A percentile compares a stretch with the other conserved stretches of the same genome.
These are phyloP conservation scores for Drosophila nigricruria DNA, from an alignment of 2,888 invertebrate species.

Conservation along the genomic window DNA sequence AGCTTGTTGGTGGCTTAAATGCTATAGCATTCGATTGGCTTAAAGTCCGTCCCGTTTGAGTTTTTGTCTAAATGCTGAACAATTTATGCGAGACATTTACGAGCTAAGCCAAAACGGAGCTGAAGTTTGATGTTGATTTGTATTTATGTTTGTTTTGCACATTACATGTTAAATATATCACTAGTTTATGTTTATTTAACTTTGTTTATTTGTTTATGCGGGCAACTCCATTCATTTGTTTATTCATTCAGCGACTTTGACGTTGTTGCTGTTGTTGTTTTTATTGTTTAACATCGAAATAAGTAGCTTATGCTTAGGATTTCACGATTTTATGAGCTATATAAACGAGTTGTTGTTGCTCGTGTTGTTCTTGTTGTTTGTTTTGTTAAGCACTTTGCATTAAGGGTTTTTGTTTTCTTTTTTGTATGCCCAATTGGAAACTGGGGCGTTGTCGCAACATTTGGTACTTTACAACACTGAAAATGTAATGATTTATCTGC, in stretches of 20 bases:
- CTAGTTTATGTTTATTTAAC: conserved; percentile 72
- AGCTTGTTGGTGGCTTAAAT: conserved; percentile 25
- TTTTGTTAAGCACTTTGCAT: conserved; percentile 40
- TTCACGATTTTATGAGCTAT: conserved; percentile 54
- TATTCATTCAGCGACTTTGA: conserved; percentile 34
- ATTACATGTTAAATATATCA: conserved; percentile 68
- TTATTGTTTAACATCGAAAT: conserved; percentile 39
- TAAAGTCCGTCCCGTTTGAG: conserved; percentile 34
- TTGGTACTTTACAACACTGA: conserved; percentile 33
- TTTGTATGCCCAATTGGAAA: conserved; percentile 15
- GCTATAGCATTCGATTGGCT: conserved; percentile 24
- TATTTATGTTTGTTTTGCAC: conserved; percentile 67
- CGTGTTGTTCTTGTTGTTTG: conserved; percentile 7
- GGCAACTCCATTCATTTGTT: conserved; percentile 44
- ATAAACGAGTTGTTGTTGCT: conserved; percentile 30
- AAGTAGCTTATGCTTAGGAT: conserved; percentile 70
- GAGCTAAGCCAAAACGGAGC: conserved; percentile 46
- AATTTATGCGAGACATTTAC: conserved; percentile 63
- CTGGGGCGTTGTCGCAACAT: conserved; percentile 11
- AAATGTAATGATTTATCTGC: conserved; percentile 2
- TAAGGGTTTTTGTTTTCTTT: conserved; percentile 2
- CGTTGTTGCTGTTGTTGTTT: conserved; percentile 38
- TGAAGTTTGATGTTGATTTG: conserved; percentile 42
- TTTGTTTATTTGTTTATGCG: conserved; percentile 56
- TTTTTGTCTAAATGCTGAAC: conserved; percentile 45